Evolutionary conservation across 1,140 invertebrate species (phyloP).

Genomic region (Oncopeltus fasciatus): DNA sequence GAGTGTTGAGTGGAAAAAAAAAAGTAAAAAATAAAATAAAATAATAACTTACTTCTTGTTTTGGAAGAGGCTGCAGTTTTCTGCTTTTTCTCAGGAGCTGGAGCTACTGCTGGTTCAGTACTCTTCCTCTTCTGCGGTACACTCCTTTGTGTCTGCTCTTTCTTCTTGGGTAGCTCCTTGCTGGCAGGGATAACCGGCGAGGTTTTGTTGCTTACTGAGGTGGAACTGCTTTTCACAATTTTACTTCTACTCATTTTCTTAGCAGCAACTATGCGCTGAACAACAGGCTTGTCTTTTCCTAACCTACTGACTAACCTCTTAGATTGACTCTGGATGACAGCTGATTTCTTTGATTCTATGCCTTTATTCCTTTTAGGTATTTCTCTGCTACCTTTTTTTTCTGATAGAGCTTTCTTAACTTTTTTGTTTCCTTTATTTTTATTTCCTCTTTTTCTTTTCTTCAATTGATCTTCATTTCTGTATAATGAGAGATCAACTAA

Average conservation of each 20-base stretch:
- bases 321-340: neutral
- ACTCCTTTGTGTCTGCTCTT: neutral
- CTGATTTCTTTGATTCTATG: neutral
- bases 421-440: conserved; percentile 5
- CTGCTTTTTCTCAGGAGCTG: neutral
- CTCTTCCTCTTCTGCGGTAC: neutral
- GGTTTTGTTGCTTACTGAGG: neutral
- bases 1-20: neutral
- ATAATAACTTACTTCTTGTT: conserved; percentile 19
- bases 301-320: neutral
- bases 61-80: conserved; percentile 13
- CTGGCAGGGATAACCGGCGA: neutral
- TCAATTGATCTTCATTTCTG: conserved; percentile 61
- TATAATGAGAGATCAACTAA: conserved; percentile 64
- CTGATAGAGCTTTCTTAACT: neutral
- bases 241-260: conserved; percentile 3
- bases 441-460: conserved; percentile 32
- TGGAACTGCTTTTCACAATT: neutral
- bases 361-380: neutral
- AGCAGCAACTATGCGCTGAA: neutral
- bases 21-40: neutral
- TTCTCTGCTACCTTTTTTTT: neutral
- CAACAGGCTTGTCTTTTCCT: conserved; percentile 6
- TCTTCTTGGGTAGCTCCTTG: neutral
- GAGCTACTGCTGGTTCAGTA: conserved; percentile 4